These are phyloP conservation scores for Cettia cetti DNA, from an alignment of 2,113 vertebrate genomes.

Conservation along the genomic window DNA sequence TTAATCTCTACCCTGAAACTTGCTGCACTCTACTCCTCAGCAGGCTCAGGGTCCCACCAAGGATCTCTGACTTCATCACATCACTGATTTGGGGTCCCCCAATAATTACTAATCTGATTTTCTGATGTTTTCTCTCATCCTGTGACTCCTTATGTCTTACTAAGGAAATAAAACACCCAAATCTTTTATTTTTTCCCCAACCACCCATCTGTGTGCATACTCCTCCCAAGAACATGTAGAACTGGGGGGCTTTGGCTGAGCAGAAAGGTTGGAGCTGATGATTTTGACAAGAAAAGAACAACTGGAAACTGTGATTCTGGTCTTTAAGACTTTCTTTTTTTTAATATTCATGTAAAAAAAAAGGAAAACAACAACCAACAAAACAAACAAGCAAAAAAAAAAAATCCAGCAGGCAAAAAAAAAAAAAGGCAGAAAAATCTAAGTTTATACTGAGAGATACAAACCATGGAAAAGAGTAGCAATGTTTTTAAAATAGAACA, in stretches of 20 bases:
- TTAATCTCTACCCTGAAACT: neutral
- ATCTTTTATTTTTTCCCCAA: neutral
- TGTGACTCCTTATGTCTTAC: neutral
- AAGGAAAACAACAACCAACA: neutral
- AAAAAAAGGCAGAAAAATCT: neutral
- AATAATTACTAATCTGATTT: neutral
- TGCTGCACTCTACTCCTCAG: neutral
- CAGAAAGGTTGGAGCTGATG: neutral
- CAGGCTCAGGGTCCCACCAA: neutral
- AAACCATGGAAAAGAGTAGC: neutral
- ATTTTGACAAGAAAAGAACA: neutral
- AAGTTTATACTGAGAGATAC: neutral
- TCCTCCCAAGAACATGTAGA: neutral
- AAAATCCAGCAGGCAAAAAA: slow-evolving; percentile 19
- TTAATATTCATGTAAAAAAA: slow-evolving; percentile 64
- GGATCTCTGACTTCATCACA: neutral
- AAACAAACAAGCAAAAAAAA: slow-evolving; percentile 29
- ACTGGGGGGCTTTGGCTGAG: neutral
- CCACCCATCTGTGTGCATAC: neutral
- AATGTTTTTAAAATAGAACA: neutral
- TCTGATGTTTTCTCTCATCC: rapidly evolving
- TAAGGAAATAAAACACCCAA: neutral
- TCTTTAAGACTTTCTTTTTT: slow-evolving; percentile 20
- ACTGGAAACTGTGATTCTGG: neutral
- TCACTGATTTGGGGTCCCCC: too few relatives aligned